Conservation (phyloP, 1,140 invertebrate species). For the Pemphigus obesinymphae region DNA sequence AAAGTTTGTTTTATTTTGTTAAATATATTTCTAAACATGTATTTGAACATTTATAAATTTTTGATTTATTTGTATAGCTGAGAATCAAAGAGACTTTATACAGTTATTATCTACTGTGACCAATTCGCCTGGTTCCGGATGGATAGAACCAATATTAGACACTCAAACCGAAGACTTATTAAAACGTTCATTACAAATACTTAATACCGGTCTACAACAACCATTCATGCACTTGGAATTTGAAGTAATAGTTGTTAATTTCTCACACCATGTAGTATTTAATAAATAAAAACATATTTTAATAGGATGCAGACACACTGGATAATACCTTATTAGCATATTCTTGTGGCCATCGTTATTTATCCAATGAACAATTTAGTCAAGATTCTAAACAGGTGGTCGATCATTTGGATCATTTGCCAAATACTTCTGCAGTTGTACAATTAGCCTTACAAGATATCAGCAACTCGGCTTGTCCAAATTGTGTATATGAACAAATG, state of each 20-base stretch:
- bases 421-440: neutral
- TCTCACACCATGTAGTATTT: neutral
- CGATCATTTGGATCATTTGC: neutral
- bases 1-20: slow-evolving; percentile 6
- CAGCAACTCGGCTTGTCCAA: slow-evolving; percentile 19
- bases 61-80: slow-evolving; percentile 12
- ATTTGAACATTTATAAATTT: neutral
- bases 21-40: no score
- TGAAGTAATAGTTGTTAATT: slow-evolving; percentile 6
- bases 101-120: slow-evolving; percentile 12
- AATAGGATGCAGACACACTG: neutral
- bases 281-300: neutral
- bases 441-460: slow-evolving; percentile 4
- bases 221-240: slow-evolving; percentile 31
- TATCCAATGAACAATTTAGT: slow-evolving; percentile 6
- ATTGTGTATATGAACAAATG: slow-evolving; percentile 30
- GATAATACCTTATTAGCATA: slow-evolving; percentile 12
- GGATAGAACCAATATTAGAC: slow-evolving; percentile 22
- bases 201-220: neutral
- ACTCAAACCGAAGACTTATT: slow-evolving; percentile 15
- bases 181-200: neutral
- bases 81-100: slow-evolving; percentile 28
- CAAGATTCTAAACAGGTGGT: slow-evolving; percentile 4
- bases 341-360: slow-evolving; percentile 38
- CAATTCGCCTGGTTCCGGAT: slow-evolving; percentile 24